Percentiles rank a stretch among this genome's conserved stretches.
Conservation (phyloP, 2,888 invertebrate species). For the Gandaritis pyraliata region DNA sequence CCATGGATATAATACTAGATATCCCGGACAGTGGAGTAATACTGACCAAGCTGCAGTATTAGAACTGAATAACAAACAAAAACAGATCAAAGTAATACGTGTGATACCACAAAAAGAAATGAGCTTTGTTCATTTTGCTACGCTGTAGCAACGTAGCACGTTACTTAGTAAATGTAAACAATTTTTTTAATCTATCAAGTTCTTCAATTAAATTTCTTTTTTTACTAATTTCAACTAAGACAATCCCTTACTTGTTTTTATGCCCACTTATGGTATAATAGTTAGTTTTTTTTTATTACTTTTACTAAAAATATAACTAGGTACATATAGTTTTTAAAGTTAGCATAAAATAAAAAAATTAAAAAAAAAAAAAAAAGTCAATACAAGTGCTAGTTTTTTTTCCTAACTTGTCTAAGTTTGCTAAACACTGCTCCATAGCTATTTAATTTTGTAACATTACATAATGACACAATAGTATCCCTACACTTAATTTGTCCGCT, state of each 20-base stretch:
- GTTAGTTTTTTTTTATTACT: no score
- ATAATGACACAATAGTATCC: constrained; percentile 14
- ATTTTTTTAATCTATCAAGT: no score
- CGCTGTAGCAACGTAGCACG: background rate
- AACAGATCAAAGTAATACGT: background rate
- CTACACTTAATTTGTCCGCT: constrained; percentile 33
- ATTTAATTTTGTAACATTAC: background rate
- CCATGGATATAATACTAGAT: constrained; percentile 16
- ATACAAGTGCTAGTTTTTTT: no score
- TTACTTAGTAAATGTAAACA: no score
- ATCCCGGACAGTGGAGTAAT: constrained; percentile 7
- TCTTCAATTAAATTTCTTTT: no score
- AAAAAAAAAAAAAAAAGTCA: no score
- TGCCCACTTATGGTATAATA: no score
- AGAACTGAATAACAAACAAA: background rate
- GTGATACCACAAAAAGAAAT: background rate
- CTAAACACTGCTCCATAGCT: background rate
- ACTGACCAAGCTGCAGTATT: background rate
- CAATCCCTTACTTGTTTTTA: no score
- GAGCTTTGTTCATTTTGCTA: background rate
- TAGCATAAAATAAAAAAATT: no score
- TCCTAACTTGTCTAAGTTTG: background rate
- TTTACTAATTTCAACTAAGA: no score
- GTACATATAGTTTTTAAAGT: no score
- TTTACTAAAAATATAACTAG: no score